Conservation (phyloP, 2,797 vertebrate genomes). For the Alosa sapidissima region DNA sequence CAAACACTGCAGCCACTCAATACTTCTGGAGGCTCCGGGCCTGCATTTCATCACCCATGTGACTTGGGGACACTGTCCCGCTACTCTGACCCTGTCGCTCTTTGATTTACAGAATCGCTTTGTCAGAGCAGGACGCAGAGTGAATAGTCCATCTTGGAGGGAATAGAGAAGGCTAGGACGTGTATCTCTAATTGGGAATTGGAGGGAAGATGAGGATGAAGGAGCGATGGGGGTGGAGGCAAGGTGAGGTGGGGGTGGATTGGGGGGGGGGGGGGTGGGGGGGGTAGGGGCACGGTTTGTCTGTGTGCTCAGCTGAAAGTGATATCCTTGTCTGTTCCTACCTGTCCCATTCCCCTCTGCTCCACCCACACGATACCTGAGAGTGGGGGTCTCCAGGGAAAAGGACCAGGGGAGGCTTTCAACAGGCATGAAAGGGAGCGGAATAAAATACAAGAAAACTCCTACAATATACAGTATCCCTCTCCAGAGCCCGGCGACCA, state of each 20-base stretch:
- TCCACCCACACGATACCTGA: constrained; percentile 82
- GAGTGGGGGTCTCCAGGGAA: constrained; percentile 82
- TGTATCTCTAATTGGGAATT: constrained; percentile 67
- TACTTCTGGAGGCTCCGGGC: constrained; percentile 17
- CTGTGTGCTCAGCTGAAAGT: constrained; percentile 64
- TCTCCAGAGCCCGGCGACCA: constrained; percentile 75
- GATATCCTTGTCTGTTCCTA: constrained; percentile 84
- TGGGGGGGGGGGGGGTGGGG: not conserved
- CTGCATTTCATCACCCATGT: constrained; percentile 32
- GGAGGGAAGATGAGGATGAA: constrained; percentile 42
- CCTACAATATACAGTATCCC: constrained; percentile 82
- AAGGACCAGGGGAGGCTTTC: constrained; percentile 75
- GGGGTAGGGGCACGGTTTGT: not conserved
- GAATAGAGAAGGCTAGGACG: constrained; percentile 63
- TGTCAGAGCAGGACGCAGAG: constrained; percentile 40
- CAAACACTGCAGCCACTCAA: constrained; percentile 29
- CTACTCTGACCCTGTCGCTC: constrained; percentile 26
- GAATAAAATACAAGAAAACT: constrained; percentile 80
- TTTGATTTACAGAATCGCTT: constrained; percentile 62
- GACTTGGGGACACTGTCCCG: constrained; percentile 23
- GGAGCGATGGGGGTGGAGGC: not conserved
- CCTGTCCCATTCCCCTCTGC: constrained; percentile 78
- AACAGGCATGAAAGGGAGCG: constrained; percentile 74
- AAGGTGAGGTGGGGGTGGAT: not conserved
- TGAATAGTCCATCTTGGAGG: constrained; percentile 59